Base-by-base conservation (phyloP, 2,888 invertebrate genomes). In the Nezara viridula region DNA sequence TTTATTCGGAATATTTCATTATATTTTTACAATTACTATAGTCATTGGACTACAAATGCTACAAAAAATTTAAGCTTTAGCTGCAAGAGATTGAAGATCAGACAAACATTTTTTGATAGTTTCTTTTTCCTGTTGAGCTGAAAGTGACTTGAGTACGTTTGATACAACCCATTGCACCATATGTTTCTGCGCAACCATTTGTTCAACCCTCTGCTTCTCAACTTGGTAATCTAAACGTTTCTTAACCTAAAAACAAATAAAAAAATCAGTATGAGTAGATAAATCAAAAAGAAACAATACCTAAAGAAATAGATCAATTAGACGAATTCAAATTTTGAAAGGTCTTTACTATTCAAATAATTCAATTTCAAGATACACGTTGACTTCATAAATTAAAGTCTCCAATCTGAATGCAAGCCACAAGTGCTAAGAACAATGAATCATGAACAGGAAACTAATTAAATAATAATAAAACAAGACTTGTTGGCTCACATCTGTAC, bases 91-190 rank as follows among this genome's bases (percentile, higher is more conserved):
- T 91, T 96, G 95, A 91, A 99, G 95, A 94, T 98, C 98, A 37
- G 95, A 94, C 92, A 99, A 97, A 94, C 98, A 98, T 93, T 96
- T 97, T 93, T 96, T 95, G 90, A 99, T 94, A 91, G 96, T 96
- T 91, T 97, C 96, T 93, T 98, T 97, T 93, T 99, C 98, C 94
- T 98, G 98, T 92, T 98, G 96, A 1, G 98, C 96, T n/a, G 98
- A 98, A 92, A 99, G 97, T 90, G 98, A 96, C 92, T 96, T 95
- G 91, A 95, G 94, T 14, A 99, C 99, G 92, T 94, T 96, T 91
- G 94, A 93, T 27, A 98, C 96, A 91, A 99, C 96, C 97, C 98
- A 99, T 93, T 97, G 96, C 47, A 98, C 97, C 96, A 99, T 96
- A 93, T 98, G 97, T 93, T 96, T 97, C 93, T 99, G 98, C 91